A percentile compares a stretch with the other conserved stretches of the same genome.
These are phyloP conservation scores for Polymixis flavicincta DNA, from an alignment of 2,888 invertebrate species.

Conservation along the genomic window DNA sequence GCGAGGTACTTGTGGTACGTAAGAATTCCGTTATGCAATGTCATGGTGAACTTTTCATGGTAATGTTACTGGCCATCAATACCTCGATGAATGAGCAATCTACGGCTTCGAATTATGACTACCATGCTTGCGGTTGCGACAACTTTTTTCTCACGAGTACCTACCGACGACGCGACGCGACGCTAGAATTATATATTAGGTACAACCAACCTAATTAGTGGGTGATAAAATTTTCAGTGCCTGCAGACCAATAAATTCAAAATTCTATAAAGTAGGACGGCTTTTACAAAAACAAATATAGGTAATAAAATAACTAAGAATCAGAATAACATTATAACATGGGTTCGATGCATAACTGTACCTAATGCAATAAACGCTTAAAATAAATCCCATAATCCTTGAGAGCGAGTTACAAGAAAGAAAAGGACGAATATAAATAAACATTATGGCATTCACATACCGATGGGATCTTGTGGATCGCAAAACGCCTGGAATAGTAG, in stretches of 20 bases:
- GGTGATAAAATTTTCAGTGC: too few relatives aligned
- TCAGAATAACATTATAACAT: background rate
- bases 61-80: constrained; percentile 28
- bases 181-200: too few relatives aligned
- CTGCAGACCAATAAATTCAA: background rate
- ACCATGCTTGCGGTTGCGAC: background rate
- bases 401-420: constrained; percentile 22
- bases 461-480: constrained; percentile 46
- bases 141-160: background rate
- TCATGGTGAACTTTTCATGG: constrained; percentile 13
- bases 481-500: constrained; percentile 44
- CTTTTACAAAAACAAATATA: background rate
- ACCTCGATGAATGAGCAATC: constrained; percentile 21
- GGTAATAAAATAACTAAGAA: background rate
- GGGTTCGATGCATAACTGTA: background rate
- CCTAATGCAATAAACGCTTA: background rate
- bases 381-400: constrained; percentile 31
- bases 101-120: background rate
- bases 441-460: constrained; percentile 52
- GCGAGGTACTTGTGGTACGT: constrained; percentile 1
- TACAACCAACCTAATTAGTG: too few relatives aligned
- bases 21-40: constrained; percentile 48
- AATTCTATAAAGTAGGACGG: background rate
- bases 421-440: constrained; percentile 59
- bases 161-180: too few relatives aligned